These are phyloP conservation scores for Catocala nupta DNA, from an alignment of 2,888 invertebrate genomes.

Conservation along the genomic window DNA sequence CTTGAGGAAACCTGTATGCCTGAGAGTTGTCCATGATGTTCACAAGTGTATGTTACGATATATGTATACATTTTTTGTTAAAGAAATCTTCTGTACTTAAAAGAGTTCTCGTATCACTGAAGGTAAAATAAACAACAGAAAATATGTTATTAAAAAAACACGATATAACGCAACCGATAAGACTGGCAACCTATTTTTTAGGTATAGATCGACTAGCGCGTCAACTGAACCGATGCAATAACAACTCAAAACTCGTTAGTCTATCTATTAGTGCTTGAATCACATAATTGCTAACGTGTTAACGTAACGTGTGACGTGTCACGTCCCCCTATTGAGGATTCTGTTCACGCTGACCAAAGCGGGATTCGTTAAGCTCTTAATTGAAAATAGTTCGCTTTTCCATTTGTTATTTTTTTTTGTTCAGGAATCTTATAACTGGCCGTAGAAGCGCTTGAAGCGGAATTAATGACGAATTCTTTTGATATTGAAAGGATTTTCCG, in stretches of 20 bases:
- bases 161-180: too few species aligned
- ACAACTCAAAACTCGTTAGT: constrained; percentile 1
- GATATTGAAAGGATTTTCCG: constrained; percentile 9
- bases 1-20: too few species aligned
- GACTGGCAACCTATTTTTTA: too few species aligned
- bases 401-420: constrained; percentile 12
- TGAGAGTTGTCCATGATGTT: too few species aligned
- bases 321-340: constrained; percentile 21
- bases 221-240: too few species aligned
- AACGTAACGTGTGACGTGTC: constrained; percentile 20
- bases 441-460: constrained; percentile 5
- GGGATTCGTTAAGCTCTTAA: constrained; percentile 32
- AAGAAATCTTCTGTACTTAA: too few species aligned
- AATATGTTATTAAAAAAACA: too few species aligned
- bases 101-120: too few species aligned
- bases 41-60: too few species aligned
- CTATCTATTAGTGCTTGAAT: constrained; percentile 10
- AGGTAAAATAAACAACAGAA: too few species aligned
- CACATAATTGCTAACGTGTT: constrained; percentile 16
- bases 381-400: constrained; percentile 39
- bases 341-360: constrained; percentile 15
- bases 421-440: constrained; percentile 8
- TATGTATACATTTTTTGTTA: too few species aligned
- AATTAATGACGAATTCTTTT: constrained; percentile 10
- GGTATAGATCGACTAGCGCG: too few species aligned